These are phyloP conservation scores for Myoxocephalus aenaeus DNA, from an alignment of 2,797 vertebrate genomes.

Conservation along the genomic window DNA sequence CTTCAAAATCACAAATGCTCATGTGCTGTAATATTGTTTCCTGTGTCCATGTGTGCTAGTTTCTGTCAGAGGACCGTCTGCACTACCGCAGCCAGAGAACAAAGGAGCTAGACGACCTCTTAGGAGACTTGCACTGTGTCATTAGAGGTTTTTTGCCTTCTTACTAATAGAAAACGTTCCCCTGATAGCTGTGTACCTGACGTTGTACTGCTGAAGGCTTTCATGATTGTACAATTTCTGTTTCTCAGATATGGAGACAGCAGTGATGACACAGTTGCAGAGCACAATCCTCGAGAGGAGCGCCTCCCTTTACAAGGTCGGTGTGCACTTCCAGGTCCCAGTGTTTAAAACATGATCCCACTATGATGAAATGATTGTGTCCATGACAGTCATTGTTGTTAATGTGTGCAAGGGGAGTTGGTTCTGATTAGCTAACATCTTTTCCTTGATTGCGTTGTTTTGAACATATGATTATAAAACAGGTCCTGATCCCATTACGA, in stretches of 20 bases:
- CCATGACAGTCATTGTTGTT: constrained; percentile 20
- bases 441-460: constrained; percentile 18
- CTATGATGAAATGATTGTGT: constrained; percentile 23
- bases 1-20: background rate
- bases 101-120: constrained; percentile 91
- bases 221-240: constrained; percentile 14
- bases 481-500: constrained; percentile 5
- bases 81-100: constrained; percentile 94
- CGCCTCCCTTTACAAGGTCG: constrained; percentile 83
- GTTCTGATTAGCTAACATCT: constrained; percentile 16
- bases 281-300: constrained; percentile 88
- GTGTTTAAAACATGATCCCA: constrained; percentile 36
- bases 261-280: constrained; percentile 94
- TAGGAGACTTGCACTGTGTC: constrained; percentile 95
- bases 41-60: constrained; percentile 76
- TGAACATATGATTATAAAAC: constrained; percentile 43
- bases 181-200: background rate
- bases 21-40: constrained; percentile 3
- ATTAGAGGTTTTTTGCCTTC: constrained; percentile 86
- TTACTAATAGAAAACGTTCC: constrained; percentile 5
- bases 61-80: constrained; percentile 92
- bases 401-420: constrained; percentile 37
- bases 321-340: constrained; percentile 16
- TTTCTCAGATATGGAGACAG: constrained; percentile 89
- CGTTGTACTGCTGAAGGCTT: background rate